A percentile compares a stretch with the other conserved stretches of the same genome.
phyloP scores from a whole-genome alignment of 2,888 invertebrate species.

The Callosobruchus maculatus region DNA sequence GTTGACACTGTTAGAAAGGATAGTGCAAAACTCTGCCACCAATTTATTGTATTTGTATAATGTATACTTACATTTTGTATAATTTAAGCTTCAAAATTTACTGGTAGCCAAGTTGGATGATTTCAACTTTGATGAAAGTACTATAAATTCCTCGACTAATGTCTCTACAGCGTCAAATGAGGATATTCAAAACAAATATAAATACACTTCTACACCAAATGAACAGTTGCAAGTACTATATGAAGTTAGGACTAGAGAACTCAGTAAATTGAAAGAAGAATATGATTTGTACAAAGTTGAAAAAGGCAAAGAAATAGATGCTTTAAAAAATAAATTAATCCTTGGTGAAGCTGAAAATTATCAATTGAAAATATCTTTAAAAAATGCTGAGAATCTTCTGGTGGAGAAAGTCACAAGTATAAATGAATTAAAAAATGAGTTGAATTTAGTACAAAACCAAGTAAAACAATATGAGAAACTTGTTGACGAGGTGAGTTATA shows the following conservation, averaged over 20 bases:
- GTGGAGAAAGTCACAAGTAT: conserved; percentile 31
- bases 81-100: conserved; percentile 58
- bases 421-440: conserved; percentile 21
- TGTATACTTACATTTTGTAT: neutral
- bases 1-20: too few species aligned
- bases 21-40: too few species aligned
- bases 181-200: conserved; percentile 29
- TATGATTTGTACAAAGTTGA: conserved; percentile 28
- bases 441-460: conserved; percentile 23
- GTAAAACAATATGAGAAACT: conserved; percentile 24
- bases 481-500: conserved; percentile 26
- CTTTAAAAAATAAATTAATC: conserved; percentile 30
- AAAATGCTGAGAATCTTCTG: conserved; percentile 32
- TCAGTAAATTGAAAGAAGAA: conserved; percentile 30
- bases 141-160: conserved; percentile 37
- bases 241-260: conserved; percentile 45
- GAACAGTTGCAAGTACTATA: conserved; percentile 49
- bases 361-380: conserved; percentile 32
- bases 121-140: conserved; percentile 59
- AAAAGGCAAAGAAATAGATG: conserved; percentile 27
- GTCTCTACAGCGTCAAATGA: conserved; percentile 30
- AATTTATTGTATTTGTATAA: neutral
- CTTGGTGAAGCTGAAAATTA: conserved; percentile 35
- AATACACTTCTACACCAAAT: conserved; percentile 27
- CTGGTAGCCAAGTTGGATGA: conserved; percentile 67